Evolutionary conservation across 1,140 invertebrate genomes (phyloP).

Genomic region (Anastatus disparis): DNA sequence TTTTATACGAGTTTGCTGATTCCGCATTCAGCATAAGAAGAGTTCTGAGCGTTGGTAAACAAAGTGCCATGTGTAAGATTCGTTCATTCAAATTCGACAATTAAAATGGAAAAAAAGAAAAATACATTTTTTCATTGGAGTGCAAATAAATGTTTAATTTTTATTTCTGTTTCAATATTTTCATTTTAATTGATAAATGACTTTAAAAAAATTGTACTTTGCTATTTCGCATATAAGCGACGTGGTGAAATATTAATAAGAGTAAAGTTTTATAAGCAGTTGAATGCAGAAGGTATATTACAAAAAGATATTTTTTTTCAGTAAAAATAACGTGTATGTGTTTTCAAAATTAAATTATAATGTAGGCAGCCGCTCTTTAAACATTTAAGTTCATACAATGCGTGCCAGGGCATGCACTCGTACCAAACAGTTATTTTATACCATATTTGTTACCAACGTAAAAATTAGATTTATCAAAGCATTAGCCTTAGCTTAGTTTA

Average conservation of each 20-base stretch:
- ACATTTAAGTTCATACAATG: slow-evolving; percentile 32
- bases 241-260: slow-evolving; percentile 11
- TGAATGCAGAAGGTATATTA: background rate
- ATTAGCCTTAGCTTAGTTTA: slow-evolving; percentile 54
- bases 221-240: background rate
- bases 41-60: slow-evolving; percentile 36
- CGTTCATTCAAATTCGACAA: slow-evolving; percentile 38
- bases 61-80: slow-evolving; percentile 55
- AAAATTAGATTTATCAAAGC: slow-evolving; percentile 55
- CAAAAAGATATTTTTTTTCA: background rate
- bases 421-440: slow-evolving; percentile 58
- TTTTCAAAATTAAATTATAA: slow-evolving; percentile 15
- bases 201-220: slow-evolving; percentile 6
- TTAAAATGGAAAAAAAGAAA: slow-evolving; percentile 33
- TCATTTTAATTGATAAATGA: background rate
- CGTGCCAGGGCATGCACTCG: slow-evolving; percentile 27
- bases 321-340: background rate
- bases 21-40: slow-evolving; percentile 31
- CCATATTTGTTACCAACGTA: slow-evolving; percentile 61
- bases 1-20: slow-evolving; percentile 52
- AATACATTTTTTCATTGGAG: slow-evolving; percentile 1
- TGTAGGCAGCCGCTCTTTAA: slow-evolving; percentile 9
- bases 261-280: slow-evolving; percentile 10
- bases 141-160: background rate
- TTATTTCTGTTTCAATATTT: background rate